Percentiles rank a stretch among this genome's conserved stretches.
These are phyloP conservation scores for Perca schrenkii DNA, from an alignment of 2,113 vertebrate genomes.

Conservation along the genomic window DNA sequence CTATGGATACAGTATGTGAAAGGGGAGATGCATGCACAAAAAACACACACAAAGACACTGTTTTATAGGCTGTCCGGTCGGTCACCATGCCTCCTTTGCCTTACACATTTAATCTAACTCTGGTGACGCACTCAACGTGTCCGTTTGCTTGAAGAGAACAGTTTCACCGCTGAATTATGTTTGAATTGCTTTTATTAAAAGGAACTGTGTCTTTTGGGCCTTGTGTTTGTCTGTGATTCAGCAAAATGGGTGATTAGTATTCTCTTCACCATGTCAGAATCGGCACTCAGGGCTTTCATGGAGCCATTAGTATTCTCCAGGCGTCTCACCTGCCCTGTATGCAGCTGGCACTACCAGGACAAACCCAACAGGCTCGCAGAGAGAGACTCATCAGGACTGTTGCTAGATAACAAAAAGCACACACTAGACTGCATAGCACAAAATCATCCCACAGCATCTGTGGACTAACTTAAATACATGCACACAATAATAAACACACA, in stretches of 20 bases:
- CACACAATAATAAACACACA: not conserved
- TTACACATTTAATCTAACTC: slow-evolving; percentile 1
- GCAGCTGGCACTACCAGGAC: slow-evolving; percentile 69
- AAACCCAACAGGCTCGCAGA: slow-evolving; percentile 44
- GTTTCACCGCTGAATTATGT: not conserved
- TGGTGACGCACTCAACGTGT: not conserved
- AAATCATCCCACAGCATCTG: not conserved
- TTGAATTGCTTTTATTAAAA: slow-evolving; percentile 26
- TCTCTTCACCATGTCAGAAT: slow-evolving; percentile 51
- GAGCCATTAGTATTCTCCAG: slow-evolving; percentile 76
- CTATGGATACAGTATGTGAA: slow-evolving; percentile 39
- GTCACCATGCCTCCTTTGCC: slow-evolving; percentile 6
- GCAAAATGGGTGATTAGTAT: slow-evolving; percentile 77
- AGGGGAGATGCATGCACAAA: slow-evolving; percentile 24
- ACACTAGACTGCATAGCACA: not conserved
- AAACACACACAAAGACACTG: slow-evolving; percentile 14
- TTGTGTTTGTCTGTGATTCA: slow-evolving; percentile 70
- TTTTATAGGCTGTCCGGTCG: slow-evolving; percentile 26
- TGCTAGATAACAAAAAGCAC: slow-evolving; percentile 27
- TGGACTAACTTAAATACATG: not conserved
- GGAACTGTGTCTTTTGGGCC: slow-evolving; percentile 5
- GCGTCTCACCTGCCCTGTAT: slow-evolving; percentile 63
- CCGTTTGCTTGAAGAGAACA: slow-evolving; percentile 14
- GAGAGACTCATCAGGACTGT: slow-evolving; percentile 23
- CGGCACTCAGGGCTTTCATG: slow-evolving; percentile 66